These are phyloP conservation scores for Amphiura filiformis DNA, from an alignment of 35 echinoderm and acorn worm species.

Conservation along the genomic window DNA sequence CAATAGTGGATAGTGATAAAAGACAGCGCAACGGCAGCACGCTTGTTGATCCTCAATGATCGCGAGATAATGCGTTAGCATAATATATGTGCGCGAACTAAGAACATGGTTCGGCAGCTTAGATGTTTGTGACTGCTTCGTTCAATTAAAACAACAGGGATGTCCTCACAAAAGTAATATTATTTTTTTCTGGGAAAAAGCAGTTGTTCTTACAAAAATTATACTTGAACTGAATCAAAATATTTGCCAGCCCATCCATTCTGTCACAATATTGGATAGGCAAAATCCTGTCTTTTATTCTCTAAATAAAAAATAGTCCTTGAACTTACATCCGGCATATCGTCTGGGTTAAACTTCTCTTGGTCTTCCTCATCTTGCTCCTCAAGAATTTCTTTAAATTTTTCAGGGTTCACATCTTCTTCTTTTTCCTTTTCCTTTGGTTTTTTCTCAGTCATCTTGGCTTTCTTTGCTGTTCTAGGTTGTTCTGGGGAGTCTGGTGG, in stretches of 20 bases:
- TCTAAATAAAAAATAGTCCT: background rate
- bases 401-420: slow-evolving; percentile 58
- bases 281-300: background rate
- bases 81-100: too few relatives aligned
- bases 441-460: slow-evolving; percentile 21
- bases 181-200: background rate
- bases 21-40: too few relatives aligned
- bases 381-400: slow-evolving; percentile 52
- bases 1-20: too few relatives aligned
- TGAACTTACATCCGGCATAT: slow-evolving; percentile 71
- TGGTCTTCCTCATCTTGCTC: slow-evolving; percentile 51
- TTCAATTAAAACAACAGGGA: too few relatives aligned
- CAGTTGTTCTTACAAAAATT: background rate
- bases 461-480: background rate
- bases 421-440: background rate
- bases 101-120: too few relatives aligned
- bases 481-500: slow-evolving; percentile 8
- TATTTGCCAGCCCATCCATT: too few relatives aligned
- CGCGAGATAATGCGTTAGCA: too few relatives aligned
- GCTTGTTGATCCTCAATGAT: too few relatives aligned
- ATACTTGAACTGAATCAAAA: background rate
- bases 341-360: slow-evolving; percentile 53
- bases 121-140: too few relatives aligned
- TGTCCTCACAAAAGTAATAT: too few relatives aligned
- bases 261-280: background rate